Evolutionary conservation across 2,888 invertebrate species (phyloP).

Genomic region (Philaethria dido): DNA sequence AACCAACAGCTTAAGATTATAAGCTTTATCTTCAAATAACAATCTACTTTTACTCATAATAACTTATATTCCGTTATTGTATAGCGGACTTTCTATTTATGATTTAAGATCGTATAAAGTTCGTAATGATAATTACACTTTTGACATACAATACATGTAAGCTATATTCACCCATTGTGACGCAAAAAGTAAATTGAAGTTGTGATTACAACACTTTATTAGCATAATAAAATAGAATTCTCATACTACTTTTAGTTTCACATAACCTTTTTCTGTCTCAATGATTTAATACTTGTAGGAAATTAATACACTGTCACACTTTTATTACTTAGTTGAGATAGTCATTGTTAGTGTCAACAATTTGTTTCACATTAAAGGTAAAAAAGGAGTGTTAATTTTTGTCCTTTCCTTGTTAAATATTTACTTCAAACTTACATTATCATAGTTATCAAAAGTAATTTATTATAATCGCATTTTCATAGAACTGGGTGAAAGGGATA

Average conservation of each 20-base stretch:
- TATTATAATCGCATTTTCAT: conserved; percentile 29
- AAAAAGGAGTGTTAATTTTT: neutral
- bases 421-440: neutral
- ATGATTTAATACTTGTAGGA: conserved; percentile 62
- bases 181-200: conserved; percentile 72
- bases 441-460: neutral
- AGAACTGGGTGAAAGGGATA: conserved; percentile 80
- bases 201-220: conserved; percentile 64
- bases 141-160: conserved; percentile 53
- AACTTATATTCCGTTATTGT: conserved; percentile 42
- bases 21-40: conserved; percentile 44
- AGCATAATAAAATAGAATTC: conserved; percentile 72
- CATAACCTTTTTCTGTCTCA: conserved; percentile 55
- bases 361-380: neutral
- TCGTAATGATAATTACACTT: conserved; percentile 49
- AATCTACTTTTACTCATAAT: conserved; percentile 38
- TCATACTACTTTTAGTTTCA: conserved; percentile 69
- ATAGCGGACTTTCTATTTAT: conserved; percentile 36
- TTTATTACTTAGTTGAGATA: conserved; percentile 22
- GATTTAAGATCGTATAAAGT: conserved; percentile 44
- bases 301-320: conserved; percentile 53
- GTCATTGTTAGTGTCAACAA: conserved; percentile 16
- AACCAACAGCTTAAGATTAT: conserved; percentile 23
- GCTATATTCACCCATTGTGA: conserved; percentile 52
- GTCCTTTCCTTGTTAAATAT: neutral